Evolutionary conservation across 2,113 vertebrate genomes (phyloP), one percentile per base, ranked within the genome.

Genomic region (Pelodiscus sinensis): DNA sequence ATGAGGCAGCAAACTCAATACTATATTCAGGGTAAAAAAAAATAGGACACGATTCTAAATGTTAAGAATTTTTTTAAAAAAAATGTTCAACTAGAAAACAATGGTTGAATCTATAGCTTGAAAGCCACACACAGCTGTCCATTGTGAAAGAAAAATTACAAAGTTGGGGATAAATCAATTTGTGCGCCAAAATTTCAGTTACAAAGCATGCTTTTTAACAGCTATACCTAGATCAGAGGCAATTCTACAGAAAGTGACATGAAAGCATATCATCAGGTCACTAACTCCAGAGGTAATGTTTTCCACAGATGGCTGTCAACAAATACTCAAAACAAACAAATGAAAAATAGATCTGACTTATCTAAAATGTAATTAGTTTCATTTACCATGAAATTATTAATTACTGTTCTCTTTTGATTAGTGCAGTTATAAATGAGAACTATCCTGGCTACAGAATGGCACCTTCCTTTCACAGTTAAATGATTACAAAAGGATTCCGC

Each of bases 401-500:
- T 78, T 80, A 51, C 10, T 78, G 51, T 79, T n/a, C 89, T 89
- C 52, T 44, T 87, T 85, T 91, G 25, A 51, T 82, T 75, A 50
- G 68, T 35, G 21, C 62, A 25, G 62, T 93, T 60, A 77, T 65
- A 55, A 82, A 92, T 90, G 52, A 88, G 85, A 75, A n/a, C 38
- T 55, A 84, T 71, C 21, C 87, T 79, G 54, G 60, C 35, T 91
- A 60, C 35, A 87, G 51, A 52, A 77, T 1, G 16, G 62, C 71
- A 96, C 80, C 86, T 93, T 90, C 51, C 31, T 68, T 91, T 92
- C 82, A 84, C 62, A 86, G 82, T 50, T 85, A 93, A 87, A 94
- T 24, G 62, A 79, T 44, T 88, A 85, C 80, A 91, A 88, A 94
- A 92, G 93, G 95, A 91, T 94, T 95, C 55, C 94, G 60, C 85